Evolutionary conservation across 2,113 vertebrate species (phyloP).

Genomic region (Seriola quinqueradiata): DNA sequence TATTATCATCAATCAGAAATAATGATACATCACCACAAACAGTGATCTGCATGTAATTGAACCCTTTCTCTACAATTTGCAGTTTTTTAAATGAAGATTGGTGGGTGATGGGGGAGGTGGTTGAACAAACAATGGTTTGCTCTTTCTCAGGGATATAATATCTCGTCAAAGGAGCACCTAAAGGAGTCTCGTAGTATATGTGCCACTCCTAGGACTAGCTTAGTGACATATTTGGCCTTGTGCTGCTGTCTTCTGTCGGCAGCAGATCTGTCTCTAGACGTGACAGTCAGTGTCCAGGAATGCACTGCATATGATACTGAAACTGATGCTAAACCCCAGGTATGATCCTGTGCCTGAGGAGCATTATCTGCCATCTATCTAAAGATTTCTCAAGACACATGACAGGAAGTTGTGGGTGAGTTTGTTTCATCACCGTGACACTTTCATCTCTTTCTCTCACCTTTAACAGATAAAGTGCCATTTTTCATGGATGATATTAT

Average conservation of each 20-base stretch:
- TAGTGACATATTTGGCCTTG: constrained; percentile 72
- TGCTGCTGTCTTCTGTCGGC: constrained; percentile 25
- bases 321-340: constrained; percentile 53
- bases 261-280: constrained; percentile 1
- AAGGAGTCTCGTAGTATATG: constrained; percentile 11
- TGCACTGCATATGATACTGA: constrained; percentile 39
- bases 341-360: constrained; percentile 29
- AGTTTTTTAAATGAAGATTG: constrained; percentile 33
- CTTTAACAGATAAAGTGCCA: neutral
- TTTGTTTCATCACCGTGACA: neutral
- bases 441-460: neutral
- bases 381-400: constrained; percentile 12
- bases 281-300: constrained; percentile 65
- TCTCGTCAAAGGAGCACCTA: constrained; percentile 30
- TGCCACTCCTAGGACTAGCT: constrained; percentile 63
- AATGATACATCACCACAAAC: constrained; percentile 58
- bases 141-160: constrained; percentile 63
- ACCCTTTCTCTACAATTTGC: constrained; percentile 50
- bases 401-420: constrained; percentile 41
- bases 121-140: constrained; percentile 39
- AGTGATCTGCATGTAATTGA: constrained; percentile 52
- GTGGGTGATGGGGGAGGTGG: constrained; percentile 5
- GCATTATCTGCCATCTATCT: constrained; percentile 20
- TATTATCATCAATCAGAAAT: constrained; percentile 65
- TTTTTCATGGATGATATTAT: neutral